Evolutionary conservation across 2,797 vertebrate species (phyloP).

Genomic region (Saxicola maurus): DNA sequence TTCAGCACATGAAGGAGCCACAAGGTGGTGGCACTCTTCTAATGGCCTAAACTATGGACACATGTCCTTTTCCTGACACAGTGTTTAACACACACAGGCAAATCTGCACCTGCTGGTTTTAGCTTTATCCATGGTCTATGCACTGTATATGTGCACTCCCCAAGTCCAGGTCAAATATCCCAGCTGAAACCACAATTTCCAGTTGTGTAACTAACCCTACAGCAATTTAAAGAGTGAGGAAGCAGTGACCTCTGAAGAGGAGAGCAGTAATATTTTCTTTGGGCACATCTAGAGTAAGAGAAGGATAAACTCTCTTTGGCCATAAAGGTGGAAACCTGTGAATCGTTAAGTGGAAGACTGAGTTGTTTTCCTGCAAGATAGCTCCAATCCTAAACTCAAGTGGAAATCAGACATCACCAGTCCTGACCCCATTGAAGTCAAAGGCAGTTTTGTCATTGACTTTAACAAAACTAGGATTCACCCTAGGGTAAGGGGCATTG

Average conservation of each 20-base stretch:
- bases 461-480: constrained; percentile 44
- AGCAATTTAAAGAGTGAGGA: not conserved
- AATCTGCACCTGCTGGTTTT: not conserved
- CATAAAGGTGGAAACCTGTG: not conserved
- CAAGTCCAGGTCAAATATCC: not conserved
- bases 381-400: not conserved
- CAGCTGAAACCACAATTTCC: not conserved
- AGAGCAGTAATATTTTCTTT: not conserved
- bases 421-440: constrained; percentile 20
- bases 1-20: not conserved
- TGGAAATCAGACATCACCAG: constrained; percentile 13
- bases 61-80: not conserved
- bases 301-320: not conserved
- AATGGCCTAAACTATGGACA: not conserved
- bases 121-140: not conserved
- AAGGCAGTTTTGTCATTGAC: constrained; percentile 51
- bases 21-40: not conserved
- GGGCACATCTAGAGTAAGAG: not conserved
- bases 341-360: not conserved
- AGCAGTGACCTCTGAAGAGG: not conserved
- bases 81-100: not conserved
- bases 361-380: not conserved
- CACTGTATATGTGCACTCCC: not conserved
- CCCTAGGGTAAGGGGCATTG: constrained; percentile 52
- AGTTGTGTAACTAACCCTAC: not conserved